Evolutionary conservation across 64 coral and sea anemone genomes (phyloP).

Genomic region (Montipora efflorescens): DNA sequence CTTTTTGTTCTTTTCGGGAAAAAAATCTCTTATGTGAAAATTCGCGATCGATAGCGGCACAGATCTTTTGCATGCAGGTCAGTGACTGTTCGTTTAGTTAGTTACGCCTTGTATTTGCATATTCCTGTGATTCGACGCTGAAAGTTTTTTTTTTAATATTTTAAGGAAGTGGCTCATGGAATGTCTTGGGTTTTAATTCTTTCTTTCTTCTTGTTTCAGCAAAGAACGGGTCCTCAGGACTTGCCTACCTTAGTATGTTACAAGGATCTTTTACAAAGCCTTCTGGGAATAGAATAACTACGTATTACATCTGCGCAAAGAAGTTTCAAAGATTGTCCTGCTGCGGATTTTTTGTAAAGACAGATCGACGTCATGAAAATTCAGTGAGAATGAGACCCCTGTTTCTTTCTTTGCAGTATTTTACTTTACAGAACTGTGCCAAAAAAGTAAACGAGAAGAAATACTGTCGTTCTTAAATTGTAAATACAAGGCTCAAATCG

Average conservation of each 20-base stretch:
- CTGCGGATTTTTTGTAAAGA: neutral
- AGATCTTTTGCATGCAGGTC: neutral
- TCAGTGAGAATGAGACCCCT: neutral
- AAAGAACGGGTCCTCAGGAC: conserved; percentile 88
- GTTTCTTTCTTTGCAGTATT: neutral
- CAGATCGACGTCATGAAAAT: neutral
- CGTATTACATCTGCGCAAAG: no score
- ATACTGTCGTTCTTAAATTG: neutral
- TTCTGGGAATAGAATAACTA: conserved; percentile 60
- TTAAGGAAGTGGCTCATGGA: neutral
- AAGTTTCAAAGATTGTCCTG: neutral
- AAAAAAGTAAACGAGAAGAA: neutral
- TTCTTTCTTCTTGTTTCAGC: conserved; percentile 63
- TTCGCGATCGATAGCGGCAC: no score
- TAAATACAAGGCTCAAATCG: neutral
- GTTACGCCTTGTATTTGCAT: neutral
- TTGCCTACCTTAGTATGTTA: conserved; percentile 79
- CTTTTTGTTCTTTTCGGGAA: no score
- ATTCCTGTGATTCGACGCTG: neutral
- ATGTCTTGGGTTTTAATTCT: neutral
- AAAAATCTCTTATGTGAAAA: no score
- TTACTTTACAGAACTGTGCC: neutral
- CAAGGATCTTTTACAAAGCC: conserved; percentile 82
- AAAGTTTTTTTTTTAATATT: neutral
- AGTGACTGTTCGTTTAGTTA: neutral